Percentiles rank a stretch among this genome's conserved stretches.
Conservation (phyloP, 2,113 vertebrate species). For the Saguinus imperator region DNA sequence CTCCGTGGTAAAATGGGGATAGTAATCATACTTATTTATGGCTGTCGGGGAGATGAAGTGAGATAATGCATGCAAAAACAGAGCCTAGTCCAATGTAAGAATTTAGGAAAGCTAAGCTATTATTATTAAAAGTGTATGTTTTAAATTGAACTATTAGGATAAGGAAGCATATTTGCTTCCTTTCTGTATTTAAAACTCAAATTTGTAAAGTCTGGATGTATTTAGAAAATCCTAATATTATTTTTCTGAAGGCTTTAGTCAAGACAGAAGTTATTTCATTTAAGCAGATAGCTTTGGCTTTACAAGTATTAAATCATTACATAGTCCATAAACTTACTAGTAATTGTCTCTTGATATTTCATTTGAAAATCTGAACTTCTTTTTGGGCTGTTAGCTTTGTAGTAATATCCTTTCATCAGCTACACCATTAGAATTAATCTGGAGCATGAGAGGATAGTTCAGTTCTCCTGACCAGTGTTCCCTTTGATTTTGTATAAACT, state of each 20-base stretch:
- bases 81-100: not conserved
- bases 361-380: slow-evolving; percentile 44
- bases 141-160: not conserved
- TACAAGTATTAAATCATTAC: slow-evolving; percentile 44
- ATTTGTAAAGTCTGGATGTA: not conserved
- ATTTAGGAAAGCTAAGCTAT: slow-evolving; percentile 9
- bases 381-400: slow-evolving; percentile 39
- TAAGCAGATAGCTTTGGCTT: slow-evolving; percentile 45
- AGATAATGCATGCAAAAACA: not conserved
- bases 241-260: slow-evolving; percentile 45
- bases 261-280: slow-evolving; percentile 51
- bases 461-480: slow-evolving; percentile 16
- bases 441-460: slow-evolving; percentile 16
- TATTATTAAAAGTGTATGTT: not conserved
- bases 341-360: slow-evolving; percentile 53
- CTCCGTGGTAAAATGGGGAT: not conserved
- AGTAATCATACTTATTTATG: not conserved
- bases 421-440: slow-evolving; percentile 51
- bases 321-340: slow-evolving; percentile 55
- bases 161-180: not conserved
- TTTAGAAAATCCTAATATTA: not conserved
- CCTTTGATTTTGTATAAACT: slow-evolving; percentile 66
- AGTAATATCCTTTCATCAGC: slow-evolving; percentile 41
- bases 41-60: not conserved
- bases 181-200: slow-evolving; percentile 20